Evolutionary conservation across 1,140 invertebrate species (phyloP), one percentile per base, ranked within the genome.

Genomic region (Drosophila elegans): DNA sequence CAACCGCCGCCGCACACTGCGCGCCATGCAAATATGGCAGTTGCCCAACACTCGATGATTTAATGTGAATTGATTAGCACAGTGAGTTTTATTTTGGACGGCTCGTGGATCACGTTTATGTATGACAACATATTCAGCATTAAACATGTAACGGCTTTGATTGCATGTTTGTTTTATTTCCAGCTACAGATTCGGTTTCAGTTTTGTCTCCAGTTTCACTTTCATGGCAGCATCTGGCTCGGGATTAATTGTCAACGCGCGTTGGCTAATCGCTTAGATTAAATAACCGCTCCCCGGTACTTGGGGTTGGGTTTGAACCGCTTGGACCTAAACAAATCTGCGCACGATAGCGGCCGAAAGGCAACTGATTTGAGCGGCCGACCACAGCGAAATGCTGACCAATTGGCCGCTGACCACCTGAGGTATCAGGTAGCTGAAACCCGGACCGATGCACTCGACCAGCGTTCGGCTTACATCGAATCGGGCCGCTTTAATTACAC

Each of bases 401-500:
- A 64, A 64, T 36, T 68, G 60, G 21, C 25, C 13, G 63, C 38
- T 68, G 64, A 66, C 64, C 64, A 68, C 27, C 42, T 10, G 10
- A 46, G 51, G 69, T 74, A 75, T 72, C 61, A 21, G 63, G 38
- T 46, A 56, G 11, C 59, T 46, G 34, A 42, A 46, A 45, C 21
- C 56, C 57, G 44, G 68, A 59, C 48, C 62, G 46, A 56, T 75
- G 63, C 77, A 79, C 46, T 78, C 52, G 29, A 51, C 29, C 48
- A 51, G n/a, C 27, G 27, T 13, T 51, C 48, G 48, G 36, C 34
- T 63, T 57, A 49, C 52, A 51, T 49, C 25, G 34, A 39, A 27
- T 44, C 27, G 59, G 71, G 53, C 42, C 21, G 71, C 67, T 78
- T 62, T 67, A 78, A 77, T 84, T 84, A 84, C 62, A 80, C 52